Evolutionary conservation across 2,797 vertebrate species (phyloP).

Genomic region (Bradypodion pumilum): DNA sequence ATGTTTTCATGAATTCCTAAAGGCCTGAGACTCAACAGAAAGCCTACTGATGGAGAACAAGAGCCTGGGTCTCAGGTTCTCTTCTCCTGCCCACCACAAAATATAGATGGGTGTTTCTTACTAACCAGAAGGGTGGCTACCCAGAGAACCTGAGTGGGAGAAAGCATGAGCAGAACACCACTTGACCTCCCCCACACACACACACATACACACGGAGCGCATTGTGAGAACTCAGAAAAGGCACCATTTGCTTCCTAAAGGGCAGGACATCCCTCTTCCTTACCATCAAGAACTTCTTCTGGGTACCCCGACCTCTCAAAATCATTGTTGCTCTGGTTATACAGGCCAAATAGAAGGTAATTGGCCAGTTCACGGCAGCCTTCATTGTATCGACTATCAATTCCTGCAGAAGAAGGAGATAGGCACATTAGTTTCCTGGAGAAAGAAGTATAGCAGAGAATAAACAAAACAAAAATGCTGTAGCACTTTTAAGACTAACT

Average conservation of each 20-base stretch:
- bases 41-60: neutral
- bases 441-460: too few species aligned
- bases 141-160: neutral
- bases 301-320: constrained; percentile 89
- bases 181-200: too few species aligned
- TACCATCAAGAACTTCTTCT: constrained; percentile 95
- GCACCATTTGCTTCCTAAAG: neutral
- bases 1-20: neutral
- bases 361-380: constrained; percentile 94
- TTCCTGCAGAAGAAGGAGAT: constrained; percentile 79
- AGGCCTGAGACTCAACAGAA: neutral
- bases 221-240: neutral
- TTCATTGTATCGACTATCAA: constrained; percentile 96
- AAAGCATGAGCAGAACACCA: neutral
- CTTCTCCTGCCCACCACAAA: neutral
- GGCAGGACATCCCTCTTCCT: constrained; percentile 38
- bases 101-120: too few species aligned
- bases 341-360: constrained; percentile 92
- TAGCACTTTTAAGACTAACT: too few species aligned
- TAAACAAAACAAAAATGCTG: too few species aligned
- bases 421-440: neutral
- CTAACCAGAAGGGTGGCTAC: neutral
- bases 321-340: constrained; percentile 83
- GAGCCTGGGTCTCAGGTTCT: neutral
- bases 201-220: neutral